Evolutionary conservation across 2,888 invertebrate genomes (phyloP), one percentile per base, ranked within the genome.

Genomic region (Tachina fera): DNA sequence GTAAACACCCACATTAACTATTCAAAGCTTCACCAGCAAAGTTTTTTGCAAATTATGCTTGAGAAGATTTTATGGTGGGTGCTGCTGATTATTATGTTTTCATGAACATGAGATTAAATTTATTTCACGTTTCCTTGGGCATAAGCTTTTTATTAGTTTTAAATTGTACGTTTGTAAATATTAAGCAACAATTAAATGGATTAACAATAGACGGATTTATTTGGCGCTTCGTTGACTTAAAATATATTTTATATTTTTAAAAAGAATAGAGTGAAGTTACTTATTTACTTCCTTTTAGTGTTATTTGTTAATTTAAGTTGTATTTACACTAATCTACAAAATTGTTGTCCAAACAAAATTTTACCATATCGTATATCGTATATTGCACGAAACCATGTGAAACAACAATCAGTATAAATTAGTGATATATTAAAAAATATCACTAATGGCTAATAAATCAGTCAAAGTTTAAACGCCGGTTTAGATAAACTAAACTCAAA

Each of bases 91-190:
- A 74, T 81, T 65, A 47, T 60, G 71, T 80, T 51, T 74, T 85
- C 82, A 85, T 78, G 82, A 85, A 82, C 85, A 74, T 78, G 77
- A 85, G 74, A 78, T 65, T 45, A 71, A 60, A 11, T 67, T 58
- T 63, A 41, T 43, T 75, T 71, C 84, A 84, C 80, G 76, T 77
- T 77, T 80, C 39, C 51, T 16, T n/a, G 41, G 39, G 11, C 41
- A 39, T 31, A 11, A 11, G n/a, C 39, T 68, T 65, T 68, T 49
- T 77, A 10, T 43, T 72, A n/a, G 31, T 49, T 58, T 65, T n/a
- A 47, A 67, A 11, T 19, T 43, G 16, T 39, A 41, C 58, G 49
- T 75, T 71, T n/a, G 8, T 1, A 31, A n/a, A 13, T 22, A 60
- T 41, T 60, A 60, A 45, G 65, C 22, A 80, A 76, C 60, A 70